A percentile compares a stretch with the other conserved stretches of the same genome.
Conservation (phyloP, 2,888 invertebrate species). For the Drosophila nr. medialis region DNA sequence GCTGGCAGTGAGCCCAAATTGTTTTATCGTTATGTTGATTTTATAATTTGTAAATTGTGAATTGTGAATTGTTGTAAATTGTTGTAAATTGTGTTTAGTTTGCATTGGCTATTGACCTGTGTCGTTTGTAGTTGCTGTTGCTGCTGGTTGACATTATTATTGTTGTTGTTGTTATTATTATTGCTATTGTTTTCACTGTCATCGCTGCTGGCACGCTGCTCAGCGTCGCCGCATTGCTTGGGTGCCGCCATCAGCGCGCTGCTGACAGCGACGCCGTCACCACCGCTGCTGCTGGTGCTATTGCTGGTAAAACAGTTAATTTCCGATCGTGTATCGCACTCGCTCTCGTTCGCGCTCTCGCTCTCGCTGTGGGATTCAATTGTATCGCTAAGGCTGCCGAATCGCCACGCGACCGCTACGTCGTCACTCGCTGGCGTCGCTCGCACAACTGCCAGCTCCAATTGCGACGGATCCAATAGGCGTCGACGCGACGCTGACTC, state of each 20-base stretch:
- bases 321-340: conserved; percentile 42
- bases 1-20: conserved; percentile 41
- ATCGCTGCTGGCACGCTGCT: conserved; percentile 43
- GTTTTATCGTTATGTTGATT: conserved; percentile 18
- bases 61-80: conserved; percentile 15
- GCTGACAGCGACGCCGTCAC: conserved; percentile 8
- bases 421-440: conserved; percentile 65
- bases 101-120: conserved; percentile 51
- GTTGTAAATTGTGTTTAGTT: conserved; percentile 24
- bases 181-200: conserved; percentile 48
- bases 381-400: conserved; percentile 34
- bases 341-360: conserved; percentile 12
- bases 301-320: conserved; percentile 9
- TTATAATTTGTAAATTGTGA: conserved; percentile 15
- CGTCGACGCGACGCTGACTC: conserved; percentile 38
- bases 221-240: conserved; percentile 49
- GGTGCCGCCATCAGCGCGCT: conserved; percentile 56
- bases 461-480: conserved; percentile 39
- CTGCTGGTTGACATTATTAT: conserved; percentile 44
- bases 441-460: conserved; percentile 61
- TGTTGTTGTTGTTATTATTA: conserved; percentile 23
- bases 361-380: conserved; percentile 3
- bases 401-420: conserved; percentile 54
- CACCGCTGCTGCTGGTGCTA: conserved; percentile 18
- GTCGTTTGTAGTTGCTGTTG: conserved; percentile 39